A percentile compares a stretch with the other conserved stretches of the same genome.
Conservation (phyloP, 2,113 vertebrate species). For the Mormyrus iriodes region DNA sequence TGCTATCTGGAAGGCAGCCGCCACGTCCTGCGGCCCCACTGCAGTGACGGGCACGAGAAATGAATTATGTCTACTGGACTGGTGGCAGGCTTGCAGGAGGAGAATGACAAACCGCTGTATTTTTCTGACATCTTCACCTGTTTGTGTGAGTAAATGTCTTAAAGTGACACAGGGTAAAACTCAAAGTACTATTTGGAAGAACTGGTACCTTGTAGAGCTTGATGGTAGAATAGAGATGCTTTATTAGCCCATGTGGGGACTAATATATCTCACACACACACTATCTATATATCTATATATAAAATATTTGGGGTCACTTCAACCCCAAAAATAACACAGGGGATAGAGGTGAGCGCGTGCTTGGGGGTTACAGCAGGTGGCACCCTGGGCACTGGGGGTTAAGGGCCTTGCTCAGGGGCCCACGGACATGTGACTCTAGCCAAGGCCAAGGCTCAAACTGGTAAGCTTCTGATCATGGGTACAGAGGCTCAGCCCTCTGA, state of each 20-base stretch:
- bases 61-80: background rate
- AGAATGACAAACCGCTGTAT: background rate
- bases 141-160: background rate
- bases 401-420: background rate
- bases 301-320: too few relatives aligned
- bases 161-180: background rate
- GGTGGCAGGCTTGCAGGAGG: background rate
- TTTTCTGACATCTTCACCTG: background rate
- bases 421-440: background rate
- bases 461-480: background rate
- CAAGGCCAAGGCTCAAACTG: background rate
- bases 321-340: too few relatives aligned
- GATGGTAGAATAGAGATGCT: background rate
- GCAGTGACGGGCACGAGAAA: background rate
- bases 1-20: background rate
- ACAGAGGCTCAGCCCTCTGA: background rate
- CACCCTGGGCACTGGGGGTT: background rate
- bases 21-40: background rate
- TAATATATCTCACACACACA: too few relatives aligned
- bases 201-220: background rate
- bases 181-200: background rate
- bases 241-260: background rate
- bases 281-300: too few relatives aligned
- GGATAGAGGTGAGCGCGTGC: background rate
- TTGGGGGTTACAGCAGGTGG: background rate